Conservation (phyloP, 2,113 vertebrate species). For the Falcunculus frontatus region DNA sequence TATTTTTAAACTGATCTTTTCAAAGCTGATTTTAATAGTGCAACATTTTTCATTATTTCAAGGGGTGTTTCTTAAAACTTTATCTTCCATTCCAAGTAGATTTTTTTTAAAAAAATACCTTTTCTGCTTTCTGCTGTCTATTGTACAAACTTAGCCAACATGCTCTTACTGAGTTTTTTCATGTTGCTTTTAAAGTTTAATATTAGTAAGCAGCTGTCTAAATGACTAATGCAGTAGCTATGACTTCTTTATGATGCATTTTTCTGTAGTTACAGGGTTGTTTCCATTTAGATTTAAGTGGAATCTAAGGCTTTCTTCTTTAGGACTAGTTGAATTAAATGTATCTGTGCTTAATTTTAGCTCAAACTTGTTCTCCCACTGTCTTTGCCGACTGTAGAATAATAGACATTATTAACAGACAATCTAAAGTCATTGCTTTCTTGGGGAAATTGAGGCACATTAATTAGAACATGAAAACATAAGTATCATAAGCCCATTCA, state of each 20-base stretch:
- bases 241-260: slow-evolving; percentile 17
- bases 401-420: not conserved
- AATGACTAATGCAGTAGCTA: slow-evolving; percentile 20
- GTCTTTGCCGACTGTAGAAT: not conserved
- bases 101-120: not conserved
- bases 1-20: not conserved
- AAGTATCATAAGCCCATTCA: not conserved
- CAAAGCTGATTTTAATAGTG: not conserved
- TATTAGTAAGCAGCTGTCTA: slow-evolving; percentile 47
- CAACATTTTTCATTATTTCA: not conserved
- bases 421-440: not conserved
- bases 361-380: not conserved
- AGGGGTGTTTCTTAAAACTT: not conserved
- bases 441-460: not conserved
- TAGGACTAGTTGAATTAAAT: not conserved
- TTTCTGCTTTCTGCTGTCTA: not conserved
- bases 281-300: not conserved
- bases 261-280: not conserved
- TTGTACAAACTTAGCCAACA: not conserved
- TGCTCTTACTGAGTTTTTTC: not conserved
- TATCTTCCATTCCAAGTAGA: not conserved
- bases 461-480: not conserved
- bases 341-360: not conserved
- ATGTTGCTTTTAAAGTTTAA: not conserved
- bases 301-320: not conserved